Percentiles rank a stretch among this genome's conserved stretches.
Conservation (phyloP, 2,113 vertebrate genomes). For the Eonycteris spelaea region DNA sequence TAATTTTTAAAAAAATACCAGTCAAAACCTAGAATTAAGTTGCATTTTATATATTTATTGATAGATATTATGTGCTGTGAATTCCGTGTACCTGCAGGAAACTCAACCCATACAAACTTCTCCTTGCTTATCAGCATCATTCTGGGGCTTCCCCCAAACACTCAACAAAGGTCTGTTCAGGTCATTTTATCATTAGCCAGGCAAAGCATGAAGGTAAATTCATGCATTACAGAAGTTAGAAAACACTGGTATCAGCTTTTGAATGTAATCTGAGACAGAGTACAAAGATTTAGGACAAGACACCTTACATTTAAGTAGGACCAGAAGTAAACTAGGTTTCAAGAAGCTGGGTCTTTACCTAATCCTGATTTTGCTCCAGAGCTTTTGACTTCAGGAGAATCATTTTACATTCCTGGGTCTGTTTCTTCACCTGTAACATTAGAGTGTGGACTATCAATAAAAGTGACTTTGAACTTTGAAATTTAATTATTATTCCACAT, state of each 20-base stretch:
- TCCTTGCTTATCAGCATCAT: background rate
- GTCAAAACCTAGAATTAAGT: background rate
- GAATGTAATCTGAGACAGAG: background rate
- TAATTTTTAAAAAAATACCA: background rate
- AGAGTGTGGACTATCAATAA: background rate
- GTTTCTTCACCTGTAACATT: background rate
- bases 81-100: background rate
- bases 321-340: background rate
- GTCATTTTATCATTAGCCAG: background rate
- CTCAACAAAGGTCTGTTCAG: background rate
- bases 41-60: background rate
- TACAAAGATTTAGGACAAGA: background rate
- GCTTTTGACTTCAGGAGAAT: background rate
- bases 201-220: background rate
- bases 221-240: background rate
- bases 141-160: background rate
- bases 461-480: background rate
- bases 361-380: background rate
- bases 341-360: background rate
- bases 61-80: background rate
- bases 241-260: background rate
- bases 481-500: background rate
- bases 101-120: background rate
- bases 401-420: background rate
- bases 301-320: background rate